These are phyloP conservation scores for Picathartes gymnocephalus DNA, from an alignment of 2,113 vertebrate species.

Conservation along the genomic window DNA sequence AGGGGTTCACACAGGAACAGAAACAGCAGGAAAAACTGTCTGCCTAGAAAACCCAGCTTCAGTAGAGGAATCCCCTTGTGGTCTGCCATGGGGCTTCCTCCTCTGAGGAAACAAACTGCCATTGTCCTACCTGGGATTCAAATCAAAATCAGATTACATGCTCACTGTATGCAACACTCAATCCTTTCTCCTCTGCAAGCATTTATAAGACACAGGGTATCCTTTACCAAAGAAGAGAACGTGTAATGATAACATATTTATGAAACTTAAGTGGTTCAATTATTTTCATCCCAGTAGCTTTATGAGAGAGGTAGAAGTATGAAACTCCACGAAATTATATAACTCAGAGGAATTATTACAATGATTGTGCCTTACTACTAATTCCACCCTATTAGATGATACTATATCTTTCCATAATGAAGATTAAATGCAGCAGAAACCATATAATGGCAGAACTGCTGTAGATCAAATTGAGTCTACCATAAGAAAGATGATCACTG, in stretches of 20 bases:
- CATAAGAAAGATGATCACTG: conserved; percentile 72
- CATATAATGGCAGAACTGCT: conserved; percentile 62
- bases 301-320: conserved; percentile 51
- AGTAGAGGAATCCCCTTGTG: neutral
- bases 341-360: conserved; percentile 66
- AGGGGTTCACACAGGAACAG: neutral
- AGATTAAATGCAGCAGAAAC: conserved; percentile 71
- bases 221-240: neutral
- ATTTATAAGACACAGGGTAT: neutral
- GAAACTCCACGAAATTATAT: conserved; percentile 46
- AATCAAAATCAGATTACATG: neutral
- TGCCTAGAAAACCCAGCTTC: neutral
- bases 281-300: conserved; percentile 47
- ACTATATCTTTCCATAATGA: conserved; percentile 68
- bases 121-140: neutral
- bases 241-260: conserved; percentile 40
- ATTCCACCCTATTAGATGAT: conserved; percentile 69
- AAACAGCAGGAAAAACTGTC: neutral
- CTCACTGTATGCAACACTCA: neutral
- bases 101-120: neutral
- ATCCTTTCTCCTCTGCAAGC: neutral
- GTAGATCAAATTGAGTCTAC: conserved; percentile 72
- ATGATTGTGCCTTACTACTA: conserved; percentile 62
- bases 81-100: neutral
- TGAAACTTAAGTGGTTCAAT: conserved; percentile 32